Evolutionary conservation across 2,113 vertebrate species (phyloP), one percentile per base, ranked within the genome.

Genomic region (Bujurquina vittata): DNA sequence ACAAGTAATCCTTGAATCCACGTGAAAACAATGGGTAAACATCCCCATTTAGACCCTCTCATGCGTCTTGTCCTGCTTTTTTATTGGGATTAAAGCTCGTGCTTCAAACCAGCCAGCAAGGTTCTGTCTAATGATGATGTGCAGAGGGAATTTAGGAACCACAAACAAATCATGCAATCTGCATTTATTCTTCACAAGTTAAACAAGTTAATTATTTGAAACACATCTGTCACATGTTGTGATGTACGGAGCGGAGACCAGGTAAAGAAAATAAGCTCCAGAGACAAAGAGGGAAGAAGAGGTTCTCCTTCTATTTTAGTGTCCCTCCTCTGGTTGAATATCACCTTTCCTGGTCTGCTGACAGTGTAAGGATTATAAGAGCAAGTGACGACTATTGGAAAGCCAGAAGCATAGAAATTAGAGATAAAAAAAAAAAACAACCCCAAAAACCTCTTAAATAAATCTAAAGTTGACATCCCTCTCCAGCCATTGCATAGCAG

Each of bases 11-110:
- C 90, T 88, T 84, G 72, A 88, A 93, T 92, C 86, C 86, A 91
- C 84, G 79, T 79, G 69, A 90, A 93, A 92, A 93, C 91, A 93
- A 91, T 91, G 91, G 90, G 92, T 94, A 93, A 94, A 92, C 59
- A 92, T 83, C 72, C 77, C 84, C 75, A 73, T 92, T 91, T 84
- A 79, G 60, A 75, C 9, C 40, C 43, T 85, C 56, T 87, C 60
- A 57, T 88, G 65, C 67, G 56, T 76, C 60, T 37, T 59, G 54
- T 77, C 77, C 31, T 76, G 46, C 69, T 82, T 77, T 33, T 78
- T 76, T 79, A 63, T 7, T 54, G 57, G 73, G 88, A 91, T 92
- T 87, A 86, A 17, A 80, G 80, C 77, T 84, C 63, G 37, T 31
- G 81, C 18, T 88, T 92, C 75, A 92, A 88, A 22, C 63, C 54